Evolutionary conservation across 2,888 invertebrate genomes (phyloP).

Genomic region (Trichopria drosophilae): DNA sequence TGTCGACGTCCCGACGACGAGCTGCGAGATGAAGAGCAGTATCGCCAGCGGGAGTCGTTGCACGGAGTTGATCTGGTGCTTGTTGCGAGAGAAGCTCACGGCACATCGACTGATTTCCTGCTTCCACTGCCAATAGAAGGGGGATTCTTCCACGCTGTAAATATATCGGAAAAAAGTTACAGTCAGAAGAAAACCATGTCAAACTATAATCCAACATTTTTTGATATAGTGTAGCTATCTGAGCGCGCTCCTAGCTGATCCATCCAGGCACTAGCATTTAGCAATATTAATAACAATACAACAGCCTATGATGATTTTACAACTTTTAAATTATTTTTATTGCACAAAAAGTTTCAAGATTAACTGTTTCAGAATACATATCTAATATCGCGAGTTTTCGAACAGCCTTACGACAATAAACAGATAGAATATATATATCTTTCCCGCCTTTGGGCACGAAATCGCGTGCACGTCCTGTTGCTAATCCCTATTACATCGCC

Average conservation of each 20-base stretch:
- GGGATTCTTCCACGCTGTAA: conserved; percentile 91
- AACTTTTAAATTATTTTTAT: too few species aligned
- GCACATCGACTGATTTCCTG: conserved; percentile 93
- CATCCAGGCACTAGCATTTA: too few species aligned
- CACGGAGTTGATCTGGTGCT: conserved; percentile 83
- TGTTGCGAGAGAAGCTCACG: conserved; percentile 87
- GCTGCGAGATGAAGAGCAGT: conserved; percentile 94
- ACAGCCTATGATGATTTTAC: too few species aligned
- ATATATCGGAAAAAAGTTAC: conserved; percentile 5
- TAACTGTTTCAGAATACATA: too few species aligned
- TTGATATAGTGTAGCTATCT: neutral
- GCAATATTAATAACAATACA: too few species aligned
- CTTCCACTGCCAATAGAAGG: conserved; percentile 89
- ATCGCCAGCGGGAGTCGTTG: conserved; percentile 84
- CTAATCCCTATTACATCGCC: too few species aligned
- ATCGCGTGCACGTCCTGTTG: too few species aligned
- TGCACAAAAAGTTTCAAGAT: too few species aligned
- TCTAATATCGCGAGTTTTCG: too few species aligned
- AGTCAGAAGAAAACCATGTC: neutral
- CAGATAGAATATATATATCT: too few species aligned
- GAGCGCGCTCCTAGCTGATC: neutral
- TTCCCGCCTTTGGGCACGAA: too few species aligned
- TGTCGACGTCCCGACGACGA: conserved; percentile 88
- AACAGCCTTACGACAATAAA: too few species aligned
- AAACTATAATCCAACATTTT: neutral